Evolutionary conservation across 2,113 vertebrate species (phyloP).

Genomic region (Cricetomys ansorgei): DNA sequence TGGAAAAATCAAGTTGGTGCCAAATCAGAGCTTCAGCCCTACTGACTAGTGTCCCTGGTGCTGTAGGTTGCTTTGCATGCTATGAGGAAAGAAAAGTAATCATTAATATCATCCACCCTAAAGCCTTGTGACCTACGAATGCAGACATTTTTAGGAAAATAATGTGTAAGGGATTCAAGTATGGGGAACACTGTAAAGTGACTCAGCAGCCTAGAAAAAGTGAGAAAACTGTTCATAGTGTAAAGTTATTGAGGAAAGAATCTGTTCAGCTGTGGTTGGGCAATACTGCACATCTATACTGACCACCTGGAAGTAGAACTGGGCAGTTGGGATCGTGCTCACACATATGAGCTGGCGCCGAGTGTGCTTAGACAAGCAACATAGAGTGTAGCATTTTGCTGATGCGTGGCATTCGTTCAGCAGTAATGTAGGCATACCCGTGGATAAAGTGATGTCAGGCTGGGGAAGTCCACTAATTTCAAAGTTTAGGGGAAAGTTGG

Average conservation of each 20-base stretch:
- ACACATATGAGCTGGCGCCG: background rate
- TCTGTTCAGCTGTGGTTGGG: background rate
- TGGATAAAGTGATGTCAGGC: background rate
- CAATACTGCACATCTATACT: background rate
- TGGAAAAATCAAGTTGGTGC: background rate
- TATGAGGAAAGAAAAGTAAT: background rate
- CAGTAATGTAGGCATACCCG: background rate
- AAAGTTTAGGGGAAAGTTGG: background rate
- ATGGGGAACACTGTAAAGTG: background rate
- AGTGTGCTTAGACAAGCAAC: slow-evolving; percentile 14
- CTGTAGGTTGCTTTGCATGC: background rate
- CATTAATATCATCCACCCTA: background rate
- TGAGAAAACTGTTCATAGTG: background rate
- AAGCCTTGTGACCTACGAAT: background rate
- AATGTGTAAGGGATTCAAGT: background rate
- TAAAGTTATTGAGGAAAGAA: slow-evolving; percentile 8
- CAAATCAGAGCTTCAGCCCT: background rate
- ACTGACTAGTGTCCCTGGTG: background rate
- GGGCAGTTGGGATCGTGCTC: background rate
- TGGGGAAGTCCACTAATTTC: background rate
- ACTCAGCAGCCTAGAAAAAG: background rate
- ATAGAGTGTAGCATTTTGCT: background rate
- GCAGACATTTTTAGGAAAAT: slow-evolving; percentile 20
- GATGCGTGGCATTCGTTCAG: background rate
- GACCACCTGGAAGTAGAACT: background rate